Conservation (phyloP, 2,797 vertebrate species). For the Gallinago nigripennis region DNA sequence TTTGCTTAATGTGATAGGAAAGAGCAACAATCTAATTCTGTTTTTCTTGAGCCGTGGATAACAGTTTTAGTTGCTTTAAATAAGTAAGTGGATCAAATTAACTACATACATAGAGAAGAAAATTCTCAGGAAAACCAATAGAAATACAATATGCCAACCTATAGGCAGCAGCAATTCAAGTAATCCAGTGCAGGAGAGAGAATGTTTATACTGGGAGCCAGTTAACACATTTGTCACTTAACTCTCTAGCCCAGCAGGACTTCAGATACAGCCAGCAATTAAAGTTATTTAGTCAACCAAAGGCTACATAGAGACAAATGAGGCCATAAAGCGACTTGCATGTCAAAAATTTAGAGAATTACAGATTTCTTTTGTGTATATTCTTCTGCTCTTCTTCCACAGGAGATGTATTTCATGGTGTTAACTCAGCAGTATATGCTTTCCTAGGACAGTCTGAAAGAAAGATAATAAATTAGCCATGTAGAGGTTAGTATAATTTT, state of each 20-base stretch:
- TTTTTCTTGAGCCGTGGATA: neutral
- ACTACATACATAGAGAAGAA: neutral
- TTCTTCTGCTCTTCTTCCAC: neutral
- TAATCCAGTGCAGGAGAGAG: neutral
- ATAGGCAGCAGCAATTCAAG: neutral
- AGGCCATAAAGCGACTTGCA: neutral
- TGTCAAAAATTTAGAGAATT: neutral
- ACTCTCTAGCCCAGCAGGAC: neutral
- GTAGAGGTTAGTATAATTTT: neutral
- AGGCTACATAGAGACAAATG: neutral
- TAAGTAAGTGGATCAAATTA: neutral
- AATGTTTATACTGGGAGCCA: neutral
- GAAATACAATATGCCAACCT: neutral
- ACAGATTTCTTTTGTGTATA: neutral
- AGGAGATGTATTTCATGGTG: neutral
- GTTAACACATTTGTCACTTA: neutral
- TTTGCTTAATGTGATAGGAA: neutral
- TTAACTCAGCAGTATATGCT: neutral
- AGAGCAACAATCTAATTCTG: neutral
- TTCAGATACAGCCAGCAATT: slow-evolving; percentile 10
- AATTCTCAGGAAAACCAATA: neutral
- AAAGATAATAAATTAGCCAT: neutral
- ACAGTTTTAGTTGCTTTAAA: neutral
- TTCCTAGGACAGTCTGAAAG: neutral
- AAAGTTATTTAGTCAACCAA: neutral